These are phyloP conservation scores for Drosophila subobscura DNA, from an alignment of 1,140 invertebrate species.

Conservation along the genomic window DNA sequence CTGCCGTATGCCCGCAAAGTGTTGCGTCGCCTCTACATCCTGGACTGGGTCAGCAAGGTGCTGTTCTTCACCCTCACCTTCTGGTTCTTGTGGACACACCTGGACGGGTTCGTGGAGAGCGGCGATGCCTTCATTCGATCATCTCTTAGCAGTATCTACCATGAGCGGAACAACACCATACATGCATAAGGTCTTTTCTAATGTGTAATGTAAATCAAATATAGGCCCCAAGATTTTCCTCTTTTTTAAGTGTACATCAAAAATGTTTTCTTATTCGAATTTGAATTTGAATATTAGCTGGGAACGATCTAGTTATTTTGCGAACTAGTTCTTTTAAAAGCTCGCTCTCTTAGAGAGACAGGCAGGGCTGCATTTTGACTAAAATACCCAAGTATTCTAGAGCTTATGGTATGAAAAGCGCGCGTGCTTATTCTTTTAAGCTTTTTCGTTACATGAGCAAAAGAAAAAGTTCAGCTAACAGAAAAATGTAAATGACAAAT, in stretches of 20 bases:
- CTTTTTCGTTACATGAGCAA: too few relatives aligned
- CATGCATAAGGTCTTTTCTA: constrained; percentile 43
- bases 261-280: neutral
- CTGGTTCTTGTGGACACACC: constrained; percentile 83
- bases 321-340: neutral
- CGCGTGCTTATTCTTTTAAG: too few relatives aligned
- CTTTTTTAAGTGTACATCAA: constrained; percentile 23
- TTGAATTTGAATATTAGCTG: neutral
- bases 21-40: constrained; percentile 85
- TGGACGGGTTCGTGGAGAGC: constrained; percentile 70
- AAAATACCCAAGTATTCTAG: too few relatives aligned
- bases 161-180: constrained; percentile 59
- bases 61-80: constrained; percentile 76
- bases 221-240: constrained; percentile 30
- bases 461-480: too few relatives aligned
- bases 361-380: too few relatives aligned
- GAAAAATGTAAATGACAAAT: too few relatives aligned
- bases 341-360: too few relatives aligned
- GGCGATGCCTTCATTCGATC: constrained; percentile 69
- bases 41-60: constrained; percentile 84
- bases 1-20: constrained; percentile 88
- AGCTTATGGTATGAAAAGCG: too few relatives aligned
- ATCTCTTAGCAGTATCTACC: constrained; percentile 59
- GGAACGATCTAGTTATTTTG: constrained; percentile 1
- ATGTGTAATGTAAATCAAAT: constrained; percentile 37